Percentiles rank a stretch among this genome's conserved stretches.
Evolutionary conservation across 2,888 invertebrate species (phyloP).

Genomic region (Theretra japonica): DNA sequence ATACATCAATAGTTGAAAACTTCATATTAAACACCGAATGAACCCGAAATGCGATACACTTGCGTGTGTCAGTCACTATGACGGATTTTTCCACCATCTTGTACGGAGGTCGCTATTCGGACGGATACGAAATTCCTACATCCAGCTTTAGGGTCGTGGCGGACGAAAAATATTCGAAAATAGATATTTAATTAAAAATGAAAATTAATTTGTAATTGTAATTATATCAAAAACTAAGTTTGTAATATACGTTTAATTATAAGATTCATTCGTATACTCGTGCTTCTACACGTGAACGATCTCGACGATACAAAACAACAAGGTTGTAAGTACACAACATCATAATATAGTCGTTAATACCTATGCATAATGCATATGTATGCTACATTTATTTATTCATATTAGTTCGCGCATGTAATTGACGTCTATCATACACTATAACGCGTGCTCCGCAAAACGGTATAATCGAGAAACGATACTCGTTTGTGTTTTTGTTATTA

Average conservation of each 20-base stretch:
- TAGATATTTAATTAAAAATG: no score
- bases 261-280: conserved; percentile 19
- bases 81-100: no score
- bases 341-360: conserved; percentile 18
- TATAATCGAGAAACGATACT: conserved; percentile 1
- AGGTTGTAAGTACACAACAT: conserved; percentile 19
- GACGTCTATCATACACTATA: conserved; percentile 24
- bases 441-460: neutral
- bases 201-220: neutral
- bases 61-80: no score
- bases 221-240: neutral
- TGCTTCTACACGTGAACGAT: conserved; percentile 26
- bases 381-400: conserved; percentile 25
- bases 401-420: conserved; percentile 27
- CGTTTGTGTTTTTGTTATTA: conserved; percentile 7
- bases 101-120: no score
- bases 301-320: conserved; percentile 26
- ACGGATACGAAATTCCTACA: no score
- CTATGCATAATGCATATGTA: neutral
- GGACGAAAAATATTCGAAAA: no score
- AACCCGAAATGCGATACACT: no score
- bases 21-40: no score
- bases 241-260: neutral
- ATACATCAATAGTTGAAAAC: no score
- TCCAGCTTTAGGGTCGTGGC: no score